Conservation (phyloP, 1,140 invertebrate genomes). For the Bicyclus anynana region DNA sequence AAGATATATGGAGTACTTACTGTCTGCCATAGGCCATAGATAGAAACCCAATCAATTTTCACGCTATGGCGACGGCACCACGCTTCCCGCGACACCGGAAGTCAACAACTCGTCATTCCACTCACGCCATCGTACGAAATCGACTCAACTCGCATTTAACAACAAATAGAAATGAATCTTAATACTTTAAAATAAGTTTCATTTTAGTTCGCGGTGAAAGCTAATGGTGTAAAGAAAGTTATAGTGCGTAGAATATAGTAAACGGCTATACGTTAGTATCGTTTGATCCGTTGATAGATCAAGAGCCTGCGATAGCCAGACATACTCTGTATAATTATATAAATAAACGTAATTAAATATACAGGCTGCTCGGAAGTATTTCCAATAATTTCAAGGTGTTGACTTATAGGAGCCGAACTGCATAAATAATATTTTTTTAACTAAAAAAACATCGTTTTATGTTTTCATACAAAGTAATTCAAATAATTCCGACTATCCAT, state of each 20-base stretch:
- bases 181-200: background rate
- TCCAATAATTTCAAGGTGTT: too few relatives aligned
- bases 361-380: too few relatives aligned
- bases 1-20: background rate
- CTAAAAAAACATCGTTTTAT: too few relatives aligned
- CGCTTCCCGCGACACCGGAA: slow-evolving; percentile 5
- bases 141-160: background rate
- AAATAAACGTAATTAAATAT: too few relatives aligned
- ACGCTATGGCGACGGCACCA: background rate
- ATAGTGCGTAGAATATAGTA: slow-evolving; percentile 10
- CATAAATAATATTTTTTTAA: too few relatives aligned
- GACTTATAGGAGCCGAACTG: too few relatives aligned
- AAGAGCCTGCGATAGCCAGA: too few relatives aligned
- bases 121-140: background rate
- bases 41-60: background rate
- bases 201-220: slow-evolving; percentile 16
- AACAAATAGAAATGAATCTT: background rate
- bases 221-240: slow-evolving; percentile 25
- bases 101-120: slow-evolving; percentile 2
- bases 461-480: too few relatives aligned
- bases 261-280: background rate
- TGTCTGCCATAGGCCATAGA: background rate
- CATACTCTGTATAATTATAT: too few relatives aligned
- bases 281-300: slow-evolving; percentile 25
- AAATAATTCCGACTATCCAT: too few relatives aligned